Conservation (phyloP, 2,797 vertebrate genomes). For the Danio albolineatus region DNA sequence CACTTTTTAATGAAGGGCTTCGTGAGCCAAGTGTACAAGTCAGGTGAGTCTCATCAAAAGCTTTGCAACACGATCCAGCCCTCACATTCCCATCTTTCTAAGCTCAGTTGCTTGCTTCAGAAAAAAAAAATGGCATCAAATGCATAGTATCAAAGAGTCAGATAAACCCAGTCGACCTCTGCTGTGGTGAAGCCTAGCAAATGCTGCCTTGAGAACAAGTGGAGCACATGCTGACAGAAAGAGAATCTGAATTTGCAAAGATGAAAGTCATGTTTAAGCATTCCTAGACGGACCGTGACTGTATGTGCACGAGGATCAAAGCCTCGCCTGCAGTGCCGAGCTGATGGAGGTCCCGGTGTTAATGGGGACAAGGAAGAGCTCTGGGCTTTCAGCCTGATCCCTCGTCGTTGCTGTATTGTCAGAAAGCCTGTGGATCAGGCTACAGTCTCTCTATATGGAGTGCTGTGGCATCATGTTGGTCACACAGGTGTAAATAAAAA, state of each 20-base stretch:
- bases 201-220: slow-evolving; percentile 24
- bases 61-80: slow-evolving; percentile 14
- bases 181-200: slow-evolving; percentile 26
- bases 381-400: slow-evolving; percentile 43
- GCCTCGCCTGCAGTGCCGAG: slow-evolving; percentile 44
- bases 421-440: slow-evolving; percentile 38
- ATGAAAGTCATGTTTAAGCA: slow-evolving; percentile 60
- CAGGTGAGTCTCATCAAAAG: slow-evolving; percentile 16
- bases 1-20: slow-evolving; percentile 8
- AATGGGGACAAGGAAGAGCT: slow-evolving; percentile 40
- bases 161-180: slow-evolving; percentile 29
- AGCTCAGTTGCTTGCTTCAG: background rate
- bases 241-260: slow-evolving; percentile 43
- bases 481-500: slow-evolving; percentile 13
- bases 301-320: slow-evolving; percentile 54
- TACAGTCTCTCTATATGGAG: slow-evolving; percentile 9
- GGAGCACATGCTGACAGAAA: slow-evolving; percentile 40
- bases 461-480: background rate
- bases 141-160: slow-evolving; percentile 18
- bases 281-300: slow-evolving; percentile 47
- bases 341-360: slow-evolving; percentile 44
- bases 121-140: slow-evolving; percentile 38
- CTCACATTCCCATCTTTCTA: slow-evolving; percentile 17
- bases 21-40: slow-evolving; percentile 25
- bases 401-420: slow-evolving; percentile 17